Evolutionary conservation across 2,113 vertebrate genomes (phyloP).

Genomic region (Numenius arquata): DNA sequence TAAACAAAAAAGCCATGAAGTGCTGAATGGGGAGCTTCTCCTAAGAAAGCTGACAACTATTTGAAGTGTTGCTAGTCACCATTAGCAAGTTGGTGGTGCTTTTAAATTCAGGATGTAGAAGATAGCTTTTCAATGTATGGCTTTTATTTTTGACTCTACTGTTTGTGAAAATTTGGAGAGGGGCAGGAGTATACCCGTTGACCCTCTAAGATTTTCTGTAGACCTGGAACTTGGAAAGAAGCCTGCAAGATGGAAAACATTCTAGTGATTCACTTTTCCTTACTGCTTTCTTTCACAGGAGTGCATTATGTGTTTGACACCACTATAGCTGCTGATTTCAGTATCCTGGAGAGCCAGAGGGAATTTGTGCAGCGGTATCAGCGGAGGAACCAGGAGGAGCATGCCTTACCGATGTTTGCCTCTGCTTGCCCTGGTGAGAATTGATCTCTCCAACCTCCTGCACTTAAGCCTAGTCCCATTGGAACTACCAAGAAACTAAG

Average conservation of each 20-base stretch:
- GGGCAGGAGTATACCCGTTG: rapidly evolving
- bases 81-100: not conserved
- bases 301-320: slow-evolving; percentile 91
- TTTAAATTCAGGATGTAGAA: not conserved
- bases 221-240: not conserved
- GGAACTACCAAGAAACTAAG: not conserved
- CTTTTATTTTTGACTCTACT: not conserved
- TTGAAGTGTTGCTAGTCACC: not conserved
- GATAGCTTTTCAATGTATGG: not conserved
- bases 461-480: not conserved
- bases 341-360: slow-evolving; percentile 92
- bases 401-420: slow-evolving; percentile 92
- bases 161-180: not conserved
- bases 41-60: not conserved
- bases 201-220: not conserved
- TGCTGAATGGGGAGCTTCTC: not conserved
- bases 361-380: slow-evolving; percentile 90
- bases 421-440: slow-evolving; percentile 93
- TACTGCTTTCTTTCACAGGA: slow-evolving; percentile 66
- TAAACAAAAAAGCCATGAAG: not conserved
- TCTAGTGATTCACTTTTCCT: not conserved
- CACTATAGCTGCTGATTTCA: slow-evolving; percentile 89
- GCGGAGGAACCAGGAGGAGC: slow-evolving; percentile 82
- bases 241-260: not conserved
- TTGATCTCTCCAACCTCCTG: not conserved